These are phyloP conservation scores for Hypomecis punctinalis DNA, from an alignment of 2,888 invertebrate genomes.

Conservation along the genomic window DNA sequence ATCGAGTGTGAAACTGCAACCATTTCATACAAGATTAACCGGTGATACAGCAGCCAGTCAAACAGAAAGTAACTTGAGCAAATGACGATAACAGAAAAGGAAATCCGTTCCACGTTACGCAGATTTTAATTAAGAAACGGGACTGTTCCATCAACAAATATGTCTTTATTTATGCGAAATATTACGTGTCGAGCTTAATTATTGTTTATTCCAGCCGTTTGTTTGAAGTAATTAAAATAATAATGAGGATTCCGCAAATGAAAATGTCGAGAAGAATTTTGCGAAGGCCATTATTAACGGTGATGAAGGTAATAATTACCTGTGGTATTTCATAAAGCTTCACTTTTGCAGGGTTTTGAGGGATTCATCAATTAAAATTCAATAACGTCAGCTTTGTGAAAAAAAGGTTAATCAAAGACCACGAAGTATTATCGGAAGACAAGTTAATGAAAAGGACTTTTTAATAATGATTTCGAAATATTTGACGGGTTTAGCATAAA, in stretches of 20 bases:
- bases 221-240: constrained; percentile 40
- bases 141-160: constrained; percentile 47
- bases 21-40: constrained; percentile 43
- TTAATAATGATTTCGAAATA: constrained; percentile 5
- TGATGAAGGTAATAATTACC: neutral
- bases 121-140: constrained; percentile 63
- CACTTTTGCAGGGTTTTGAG: too few species aligned
- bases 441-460: constrained; percentile 2
- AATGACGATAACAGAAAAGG: constrained; percentile 45
- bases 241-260: constrained; percentile 34
- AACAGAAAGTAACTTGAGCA: constrained; percentile 35
- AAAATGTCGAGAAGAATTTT: constrained; percentile 29
- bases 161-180: constrained; percentile 51
- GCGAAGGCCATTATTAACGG: neutral
- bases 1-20: constrained; percentile 44
- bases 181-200: constrained; percentile 53
- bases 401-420: constrained; percentile 4
- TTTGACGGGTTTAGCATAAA: constrained; percentile 37
- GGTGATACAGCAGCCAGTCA: constrained; percentile 39
- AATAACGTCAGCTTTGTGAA: neutral
- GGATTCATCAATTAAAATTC: neutral
- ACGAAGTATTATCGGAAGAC: neutral
- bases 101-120: constrained; percentile 53
- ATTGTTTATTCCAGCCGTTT: constrained; percentile 50
- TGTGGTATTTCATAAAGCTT: neutral